Evolutionary conservation across 1,140 invertebrate species (phyloP), one percentile per base, ranked within the genome.

Genomic region (Orius insidiosus): DNA sequence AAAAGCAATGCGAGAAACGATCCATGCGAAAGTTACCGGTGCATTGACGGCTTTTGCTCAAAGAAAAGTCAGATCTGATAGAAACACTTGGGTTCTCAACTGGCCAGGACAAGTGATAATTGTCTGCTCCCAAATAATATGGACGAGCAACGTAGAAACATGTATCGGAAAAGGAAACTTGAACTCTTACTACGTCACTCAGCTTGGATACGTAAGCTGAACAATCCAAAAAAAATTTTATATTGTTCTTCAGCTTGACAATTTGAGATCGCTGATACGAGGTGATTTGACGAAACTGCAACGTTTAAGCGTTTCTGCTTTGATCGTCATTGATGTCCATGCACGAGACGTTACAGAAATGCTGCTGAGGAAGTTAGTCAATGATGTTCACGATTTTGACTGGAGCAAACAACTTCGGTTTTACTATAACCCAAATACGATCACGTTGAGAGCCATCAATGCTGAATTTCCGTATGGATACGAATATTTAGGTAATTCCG

Each of bases 351-450:
- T 80, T 6, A 60, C 76, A 0, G 54, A 64, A n/a, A 67, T 63
- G 42, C 61, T 88, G 1, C 63, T 82, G 0, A 60, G 72, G 32
- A 65, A 72, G n/a, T 63, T 68, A 30, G 70, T 80, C 2, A 59
- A 58, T 8, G 74, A 65, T 54, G 66, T 74, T 9, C 70, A 78
- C 30, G 81, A 86, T 60, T 87, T 86, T 58, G 69, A 78, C 41
- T 87, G 85, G 85, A 77, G 81, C 9, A 76, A 78, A 53, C 81
- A 88, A 59, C 60, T 89, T 2, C 66, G 80, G 72, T 73, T 55
- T 49, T 41, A 14, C 14, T 19, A 16, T 16, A 41, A 16, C 14
- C 10, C 39, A 4, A n/a, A 14, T 36, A n/a, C 14, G 35, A 11
- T 47, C 11, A 48, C 37, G 33, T 39, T 46, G 35, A 56, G 70